phyloP scores from a whole-genome alignment of 2,797 vertebrate species.

The Rhinella marina region DNA sequence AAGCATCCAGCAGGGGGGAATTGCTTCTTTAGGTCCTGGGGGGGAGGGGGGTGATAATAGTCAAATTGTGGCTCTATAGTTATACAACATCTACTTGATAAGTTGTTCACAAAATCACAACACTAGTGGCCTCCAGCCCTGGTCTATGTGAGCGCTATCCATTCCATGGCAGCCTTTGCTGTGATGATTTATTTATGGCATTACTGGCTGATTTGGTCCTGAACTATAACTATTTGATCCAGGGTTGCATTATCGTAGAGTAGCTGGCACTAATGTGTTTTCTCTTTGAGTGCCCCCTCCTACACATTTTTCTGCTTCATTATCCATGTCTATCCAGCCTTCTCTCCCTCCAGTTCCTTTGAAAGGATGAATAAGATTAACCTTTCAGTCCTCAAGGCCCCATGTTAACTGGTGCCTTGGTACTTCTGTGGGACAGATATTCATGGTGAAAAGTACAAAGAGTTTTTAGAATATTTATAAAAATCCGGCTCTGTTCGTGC shows the following conservation, averaged over 20 bases:
- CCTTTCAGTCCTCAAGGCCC: slow-evolving; percentile 24
- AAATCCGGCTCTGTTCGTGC: not conserved
- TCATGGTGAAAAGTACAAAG: slow-evolving; percentile 6
- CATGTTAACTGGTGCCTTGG: slow-evolving; percentile 13
- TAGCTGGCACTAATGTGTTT: slow-evolving; percentile 2
- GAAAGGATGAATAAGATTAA: slow-evolving; percentile 42
- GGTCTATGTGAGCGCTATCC: not conserved
- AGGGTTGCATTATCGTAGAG: not conserved
- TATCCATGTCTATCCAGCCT: slow-evolving; percentile 34
- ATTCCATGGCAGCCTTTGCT: not conserved
- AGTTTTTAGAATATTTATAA: not conserved
- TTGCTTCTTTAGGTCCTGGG: not conserved
- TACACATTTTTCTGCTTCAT: slow-evolving; percentile 40
- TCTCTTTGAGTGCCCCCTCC: slow-evolving; percentile 21
- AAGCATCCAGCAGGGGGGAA: not conserved
- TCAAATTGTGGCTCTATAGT: not conserved
- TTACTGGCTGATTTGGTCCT: not conserved
- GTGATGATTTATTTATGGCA: not conserved
- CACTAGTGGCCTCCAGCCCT: not conserved
- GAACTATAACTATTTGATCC: not conserved
- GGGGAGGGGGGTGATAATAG: not conserved
- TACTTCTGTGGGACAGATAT: not conserved
- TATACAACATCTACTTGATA: not conserved
- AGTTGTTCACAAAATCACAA: no score
- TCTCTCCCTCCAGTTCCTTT: not conserved